Evolutionary conservation across 2,113 vertebrate species (phyloP).

Genomic region (Gymnarchus niloticus): DNA sequence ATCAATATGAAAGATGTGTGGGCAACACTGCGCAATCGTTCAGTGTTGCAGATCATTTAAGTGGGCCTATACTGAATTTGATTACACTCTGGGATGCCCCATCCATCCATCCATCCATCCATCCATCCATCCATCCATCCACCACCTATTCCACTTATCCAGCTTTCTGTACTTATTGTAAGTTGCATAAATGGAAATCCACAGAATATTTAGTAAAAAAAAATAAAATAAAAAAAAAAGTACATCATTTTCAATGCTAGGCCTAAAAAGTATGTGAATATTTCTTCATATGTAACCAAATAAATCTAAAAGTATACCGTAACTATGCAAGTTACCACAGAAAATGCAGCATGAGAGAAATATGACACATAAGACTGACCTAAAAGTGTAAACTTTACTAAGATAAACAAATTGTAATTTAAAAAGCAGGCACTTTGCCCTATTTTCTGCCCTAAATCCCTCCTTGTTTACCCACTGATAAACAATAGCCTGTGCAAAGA

Average conservation of each 20-base stretch:
- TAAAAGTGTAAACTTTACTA: neutral
- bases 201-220: too few relatives aligned
- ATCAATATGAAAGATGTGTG: too few relatives aligned
- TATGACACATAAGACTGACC: neutral
- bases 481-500: neutral
- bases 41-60: neutral
- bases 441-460: neutral
- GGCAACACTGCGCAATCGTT: too few relatives aligned
- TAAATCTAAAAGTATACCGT: neutral
- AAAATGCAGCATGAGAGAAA: neutral
- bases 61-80: neutral
- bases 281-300: neutral
- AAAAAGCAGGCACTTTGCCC: neutral
- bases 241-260: too few relatives aligned
- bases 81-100: neutral
- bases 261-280: neutral
- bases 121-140: too few relatives aligned
- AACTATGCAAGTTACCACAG: neutral
- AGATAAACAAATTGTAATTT: constrained; percentile 1
- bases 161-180: too few relatives aligned
- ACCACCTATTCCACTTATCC: too few relatives aligned
- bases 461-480: neutral
- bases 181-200: too few relatives aligned
- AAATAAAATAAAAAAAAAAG: too few relatives aligned
- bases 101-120: neutral